Percentiles rank a stretch among this genome's conserved stretches.
phyloP scores from a whole-genome alignment of 35 echinoderm and acorn worm genomes.

The Chiridota heheva region DNA sequence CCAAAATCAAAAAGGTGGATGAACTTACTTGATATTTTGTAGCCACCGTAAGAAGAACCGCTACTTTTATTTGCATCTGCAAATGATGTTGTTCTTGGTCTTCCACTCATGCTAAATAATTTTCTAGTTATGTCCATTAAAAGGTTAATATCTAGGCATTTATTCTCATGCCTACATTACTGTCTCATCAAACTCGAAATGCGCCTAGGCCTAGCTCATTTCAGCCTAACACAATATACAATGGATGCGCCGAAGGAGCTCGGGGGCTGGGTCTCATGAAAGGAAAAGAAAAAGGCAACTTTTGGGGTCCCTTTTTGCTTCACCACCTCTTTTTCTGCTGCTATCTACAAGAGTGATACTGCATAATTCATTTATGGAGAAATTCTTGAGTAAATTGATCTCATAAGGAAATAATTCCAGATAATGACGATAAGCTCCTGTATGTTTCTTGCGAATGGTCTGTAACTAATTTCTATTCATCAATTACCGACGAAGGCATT shows the following conservation, averaged over 20 bases:
- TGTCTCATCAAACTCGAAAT: slow-evolving; percentile 28
- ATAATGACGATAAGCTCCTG: too few relatives aligned
- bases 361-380: too few relatives aligned
- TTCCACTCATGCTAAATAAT: slow-evolving; percentile 95
- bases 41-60: slow-evolving; percentile 89
- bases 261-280: slow-evolving; percentile 32
- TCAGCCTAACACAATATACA: slow-evolving; percentile 1
- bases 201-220: slow-evolving; percentile 16
- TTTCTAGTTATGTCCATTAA: slow-evolving; percentile 47
- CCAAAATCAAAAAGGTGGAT: neutral
- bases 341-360: too few relatives aligned
- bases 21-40: slow-evolving; percentile 99
- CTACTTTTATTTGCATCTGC: slow-evolving; percentile 93
- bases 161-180: slow-evolving; percentile 44
- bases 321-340: too few relatives aligned
- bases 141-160: slow-evolving; percentile 14
- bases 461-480: too few relatives aligned
- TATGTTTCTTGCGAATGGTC: too few relatives aligned
- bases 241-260: slow-evolving; percentile 48
- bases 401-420: too few relatives aligned
- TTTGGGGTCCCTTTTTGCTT: too few relatives aligned
- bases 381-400: too few relatives aligned
- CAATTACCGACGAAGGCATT: too few relatives aligned
- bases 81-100: slow-evolving; percentile 99
- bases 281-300: slow-evolving; percentile 22